Evolutionary conservation across 2,888 invertebrate species (phyloP), one percentile per base, ranked within the genome.

Genomic region (Siphlonurus alternatus): DNA sequence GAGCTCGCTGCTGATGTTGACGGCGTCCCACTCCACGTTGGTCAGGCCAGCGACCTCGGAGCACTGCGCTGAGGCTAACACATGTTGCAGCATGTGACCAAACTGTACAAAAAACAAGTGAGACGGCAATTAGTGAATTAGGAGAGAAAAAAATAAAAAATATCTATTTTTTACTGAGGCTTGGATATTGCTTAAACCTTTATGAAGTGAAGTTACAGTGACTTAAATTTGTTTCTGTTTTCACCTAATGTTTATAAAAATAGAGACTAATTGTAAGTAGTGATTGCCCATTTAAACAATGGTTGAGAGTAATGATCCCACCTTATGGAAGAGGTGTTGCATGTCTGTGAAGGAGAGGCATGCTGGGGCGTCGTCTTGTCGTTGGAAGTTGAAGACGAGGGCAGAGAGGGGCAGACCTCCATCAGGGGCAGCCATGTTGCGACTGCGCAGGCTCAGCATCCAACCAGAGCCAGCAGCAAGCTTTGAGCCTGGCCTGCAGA

Each of bases 21-120:
- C 86, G 0, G 92, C 89, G 75, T 98, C 98, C 93, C 93, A 94
- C 78, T 97, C 97, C 0, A 96, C 83, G 73, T 90, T 91, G 0
- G 87, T 86, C 23, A 89, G 76, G 0, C 95, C 95, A 1, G 93
- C 84, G 0, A 93, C 83, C 74, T 94, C 93, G 1, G 87, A 83
- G 74, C 90, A 92, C 19, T 87, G 86, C 0, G 88, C 85, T 71
- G 82, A 85, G 0, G 93, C 90, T 38, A 97, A 77, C 67, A 96
- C 76, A 76, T 93, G 89, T 69, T 96, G 92, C 59, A 98, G 77
- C 0, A 87, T 83, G 69, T 89, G 86, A 0, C 97, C 98, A 74
- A 97, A 92, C 80, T 86, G 70, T 38, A 76, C 74, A 67, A 68
- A 65, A 62, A 38, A n/a, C n/a, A n/a, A n/a, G n/a, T n/a, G n/a